Evolutionary conservation across 2,113 vertebrate species (phyloP).

Genomic region (Zosterops lateralis): DNA sequence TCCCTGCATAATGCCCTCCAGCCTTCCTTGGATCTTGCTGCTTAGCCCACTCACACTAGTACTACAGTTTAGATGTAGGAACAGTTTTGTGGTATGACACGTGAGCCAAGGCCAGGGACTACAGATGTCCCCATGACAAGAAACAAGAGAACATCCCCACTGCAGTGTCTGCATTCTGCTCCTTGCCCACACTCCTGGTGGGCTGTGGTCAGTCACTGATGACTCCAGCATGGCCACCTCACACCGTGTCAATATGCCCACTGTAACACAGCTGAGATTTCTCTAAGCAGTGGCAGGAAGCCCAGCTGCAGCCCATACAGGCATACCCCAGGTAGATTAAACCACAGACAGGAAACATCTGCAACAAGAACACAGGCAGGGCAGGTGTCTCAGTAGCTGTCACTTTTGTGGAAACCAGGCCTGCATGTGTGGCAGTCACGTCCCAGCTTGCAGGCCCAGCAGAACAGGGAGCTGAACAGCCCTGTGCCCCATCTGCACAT

Average conservation of each 20-base stretch:
- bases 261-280: background rate
- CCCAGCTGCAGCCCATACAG: background rate
- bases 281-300: background rate
- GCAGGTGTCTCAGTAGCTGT: background rate
- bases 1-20: background rate
- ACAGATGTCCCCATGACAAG: background rate
- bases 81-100: background rate
- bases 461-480: background rate
- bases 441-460: background rate
- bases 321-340: background rate
- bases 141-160: background rate
- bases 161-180: background rate
- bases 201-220: background rate
- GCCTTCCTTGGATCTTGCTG: background rate
- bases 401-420: background rate
- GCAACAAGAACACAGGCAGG: rapidly evolving
- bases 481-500: background rate
- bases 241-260: rapidly evolving
- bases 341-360: background rate
- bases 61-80: background rate
- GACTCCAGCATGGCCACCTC: background rate
- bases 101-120: background rate
- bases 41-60: background rate
- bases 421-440: rapidly evolving
- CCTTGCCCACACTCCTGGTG: background rate